Evolutionary conservation across 2,888 invertebrate species (phyloP).

Genomic region (Sericinus montela): DNA sequence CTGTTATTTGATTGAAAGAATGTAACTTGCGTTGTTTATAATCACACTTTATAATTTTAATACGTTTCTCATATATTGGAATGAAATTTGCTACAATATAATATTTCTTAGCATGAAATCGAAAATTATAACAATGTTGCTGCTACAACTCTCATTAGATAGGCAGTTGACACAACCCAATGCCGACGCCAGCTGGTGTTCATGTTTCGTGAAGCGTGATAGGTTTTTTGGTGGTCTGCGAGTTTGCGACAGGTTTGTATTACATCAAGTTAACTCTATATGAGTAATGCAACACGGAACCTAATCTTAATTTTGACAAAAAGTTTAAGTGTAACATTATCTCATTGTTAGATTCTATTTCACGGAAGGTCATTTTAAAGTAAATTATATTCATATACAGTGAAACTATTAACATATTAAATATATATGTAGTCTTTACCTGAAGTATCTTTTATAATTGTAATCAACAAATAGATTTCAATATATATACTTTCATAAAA

Average conservation of each 20-base stretch:
- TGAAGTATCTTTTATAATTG: too few relatives aligned
- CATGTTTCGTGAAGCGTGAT: constrained; percentile 65
- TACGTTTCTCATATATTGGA: too few relatives aligned
- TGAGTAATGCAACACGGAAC: constrained; percentile 43
- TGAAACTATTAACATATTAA: too few relatives aligned
- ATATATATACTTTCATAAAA: too few relatives aligned
- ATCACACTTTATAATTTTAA: too few relatives aligned
- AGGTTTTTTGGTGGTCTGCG: constrained; percentile 56
- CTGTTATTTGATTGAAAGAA: constrained; percentile 52
- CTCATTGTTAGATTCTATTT: background rate
- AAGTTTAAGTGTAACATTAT: constrained; percentile 16
- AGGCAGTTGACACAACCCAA: constrained; percentile 26
- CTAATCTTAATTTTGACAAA: constrained; percentile 26
- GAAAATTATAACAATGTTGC: too few relatives aligned
- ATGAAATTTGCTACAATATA: too few relatives aligned
- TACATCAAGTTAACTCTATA: constrained; percentile 61
- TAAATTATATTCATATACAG: background rate
- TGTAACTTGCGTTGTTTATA: too few relatives aligned
- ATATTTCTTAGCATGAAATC: too few relatives aligned
- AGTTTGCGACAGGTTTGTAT: constrained; percentile 56
- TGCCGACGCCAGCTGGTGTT: constrained; percentile 47
- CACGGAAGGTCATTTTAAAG: background rate
- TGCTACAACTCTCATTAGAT: too few relatives aligned
- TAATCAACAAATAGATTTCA: too few relatives aligned
- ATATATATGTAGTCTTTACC: too few relatives aligned